phyloP scores from a whole-genome alignment of 2,113 vertebrate species.

The Dicerorhinus sumatrensis region DNA sequence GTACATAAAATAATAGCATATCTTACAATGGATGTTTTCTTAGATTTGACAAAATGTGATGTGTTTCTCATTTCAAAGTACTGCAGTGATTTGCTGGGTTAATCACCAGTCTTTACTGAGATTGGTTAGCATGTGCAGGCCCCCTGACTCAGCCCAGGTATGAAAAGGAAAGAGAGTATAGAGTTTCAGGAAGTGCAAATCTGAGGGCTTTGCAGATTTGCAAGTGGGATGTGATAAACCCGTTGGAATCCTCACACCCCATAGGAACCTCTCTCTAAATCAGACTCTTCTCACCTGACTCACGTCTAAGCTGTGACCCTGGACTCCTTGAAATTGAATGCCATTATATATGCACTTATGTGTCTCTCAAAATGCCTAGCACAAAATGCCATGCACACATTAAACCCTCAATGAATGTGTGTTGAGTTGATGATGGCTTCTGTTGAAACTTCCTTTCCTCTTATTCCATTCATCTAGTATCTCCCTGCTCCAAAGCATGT shows the following conservation, averaged over 20 bases:
- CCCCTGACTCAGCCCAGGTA: background rate
- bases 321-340: background rate
- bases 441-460: background rate
- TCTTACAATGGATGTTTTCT: background rate
- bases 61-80: slow-evolving; percentile 6
- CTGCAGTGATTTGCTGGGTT: background rate
- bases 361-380: background rate
- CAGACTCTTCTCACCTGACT: background rate
- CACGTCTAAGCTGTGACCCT: background rate
- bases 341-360: background rate
- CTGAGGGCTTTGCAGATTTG: too few species aligned
- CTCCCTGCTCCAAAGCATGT: background rate
- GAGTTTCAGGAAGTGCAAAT: background rate
- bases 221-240: background rate
- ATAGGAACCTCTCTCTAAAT: background rate
- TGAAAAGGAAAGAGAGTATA: background rate
- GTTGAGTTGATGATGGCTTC: background rate
- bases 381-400: background rate
- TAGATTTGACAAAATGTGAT: background rate
- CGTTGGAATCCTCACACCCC: background rate
- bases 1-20: background rate
- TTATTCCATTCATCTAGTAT: background rate
- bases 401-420: background rate
- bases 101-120: background rate
- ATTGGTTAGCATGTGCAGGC: background rate